phyloP scores from a whole-genome alignment of 2,888 invertebrate genomes.

The Mallateleia sp. region DNA sequence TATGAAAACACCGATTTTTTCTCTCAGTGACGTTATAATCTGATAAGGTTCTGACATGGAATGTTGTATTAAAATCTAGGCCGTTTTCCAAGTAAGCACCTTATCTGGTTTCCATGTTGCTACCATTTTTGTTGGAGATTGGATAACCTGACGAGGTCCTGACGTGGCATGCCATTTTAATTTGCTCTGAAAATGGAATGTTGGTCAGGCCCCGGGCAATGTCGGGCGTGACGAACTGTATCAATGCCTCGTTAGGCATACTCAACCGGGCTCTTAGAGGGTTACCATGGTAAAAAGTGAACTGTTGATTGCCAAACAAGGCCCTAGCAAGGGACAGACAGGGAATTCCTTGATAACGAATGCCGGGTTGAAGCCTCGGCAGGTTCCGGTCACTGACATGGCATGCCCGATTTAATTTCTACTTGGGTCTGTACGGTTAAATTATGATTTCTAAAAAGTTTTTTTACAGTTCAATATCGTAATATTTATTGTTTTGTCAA shows the following conservation, averaged over 20 bases:
- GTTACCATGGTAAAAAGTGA: slow-evolving; percentile 22
- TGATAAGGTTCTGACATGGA: slow-evolving; percentile 2
- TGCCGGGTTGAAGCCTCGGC: slow-evolving; percentile 26
- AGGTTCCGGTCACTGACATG: slow-evolving; percentile 2
- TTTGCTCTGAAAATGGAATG: slow-evolving; percentile 9
- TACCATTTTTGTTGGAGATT: slow-evolving; percentile 25
- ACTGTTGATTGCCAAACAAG: slow-evolving; percentile 19
- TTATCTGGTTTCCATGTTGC: slow-evolving; percentile 13
- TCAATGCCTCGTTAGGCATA: slow-evolving; percentile 23
- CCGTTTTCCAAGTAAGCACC: slow-evolving; percentile 5
- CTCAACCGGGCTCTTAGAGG: background rate
- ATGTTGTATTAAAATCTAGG: slow-evolving; percentile 19
- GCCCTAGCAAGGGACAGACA: slow-evolving; percentile 19
- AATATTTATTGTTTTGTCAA: no score
- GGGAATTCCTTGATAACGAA: slow-evolving; percentile 21
- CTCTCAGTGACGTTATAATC: slow-evolving; percentile 13
- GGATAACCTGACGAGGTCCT: slow-evolving; percentile 11
- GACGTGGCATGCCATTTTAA: slow-evolving; percentile 32
- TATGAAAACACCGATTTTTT: no score
- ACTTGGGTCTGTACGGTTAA: no score
- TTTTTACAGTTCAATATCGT: no score
- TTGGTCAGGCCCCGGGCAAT: slow-evolving; percentile 20
- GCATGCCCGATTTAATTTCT: no score
- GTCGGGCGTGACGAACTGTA: slow-evolving; percentile 27
- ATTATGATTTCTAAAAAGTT: no score